Evolutionary conservation across 2,888 invertebrate genomes (phyloP).

Genomic region (Leptinotarsa rubiginosa): DNA sequence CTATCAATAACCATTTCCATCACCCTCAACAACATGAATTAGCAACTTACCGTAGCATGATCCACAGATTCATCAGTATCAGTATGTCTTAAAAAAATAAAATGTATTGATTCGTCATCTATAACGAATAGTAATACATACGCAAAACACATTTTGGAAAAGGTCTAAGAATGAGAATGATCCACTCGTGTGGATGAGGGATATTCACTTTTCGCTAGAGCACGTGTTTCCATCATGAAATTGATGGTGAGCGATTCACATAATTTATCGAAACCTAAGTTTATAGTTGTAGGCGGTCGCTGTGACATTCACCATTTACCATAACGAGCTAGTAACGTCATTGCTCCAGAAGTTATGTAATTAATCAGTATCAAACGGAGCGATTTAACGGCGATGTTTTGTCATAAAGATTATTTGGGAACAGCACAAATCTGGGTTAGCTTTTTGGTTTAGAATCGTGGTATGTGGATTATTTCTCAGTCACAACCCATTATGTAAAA

Average conservation of each 20-base stretch:
- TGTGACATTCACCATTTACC: constrained; percentile 2
- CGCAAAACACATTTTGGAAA: no score
- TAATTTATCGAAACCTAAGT: constrained; percentile 5
- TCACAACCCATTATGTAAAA: not conserved
- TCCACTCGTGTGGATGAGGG: no score
- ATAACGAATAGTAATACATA: no score
- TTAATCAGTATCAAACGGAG: no score
- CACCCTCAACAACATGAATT: no score
- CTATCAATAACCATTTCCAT: no score
- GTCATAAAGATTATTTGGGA: constrained; percentile 2
- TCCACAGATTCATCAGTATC: no score
- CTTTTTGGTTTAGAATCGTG: not conserved
- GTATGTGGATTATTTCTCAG: not conserved
- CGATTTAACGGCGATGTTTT: not conserved
- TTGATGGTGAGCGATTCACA: not conserved
- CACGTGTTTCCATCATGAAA: not conserved
- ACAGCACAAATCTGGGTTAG: constrained; percentile 11
- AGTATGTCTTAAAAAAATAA: no score
- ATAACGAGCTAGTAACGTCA: constrained; percentile 3
- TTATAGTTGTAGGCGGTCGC: constrained; percentile 5
- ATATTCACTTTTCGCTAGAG: not conserved
- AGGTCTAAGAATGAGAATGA: no score
- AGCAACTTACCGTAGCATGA: no score
- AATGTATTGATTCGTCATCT: no score
- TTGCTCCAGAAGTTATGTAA: not conserved